Conservation (phyloP, 2,888 invertebrate genomes). For the Amiota mariae region DNA sequence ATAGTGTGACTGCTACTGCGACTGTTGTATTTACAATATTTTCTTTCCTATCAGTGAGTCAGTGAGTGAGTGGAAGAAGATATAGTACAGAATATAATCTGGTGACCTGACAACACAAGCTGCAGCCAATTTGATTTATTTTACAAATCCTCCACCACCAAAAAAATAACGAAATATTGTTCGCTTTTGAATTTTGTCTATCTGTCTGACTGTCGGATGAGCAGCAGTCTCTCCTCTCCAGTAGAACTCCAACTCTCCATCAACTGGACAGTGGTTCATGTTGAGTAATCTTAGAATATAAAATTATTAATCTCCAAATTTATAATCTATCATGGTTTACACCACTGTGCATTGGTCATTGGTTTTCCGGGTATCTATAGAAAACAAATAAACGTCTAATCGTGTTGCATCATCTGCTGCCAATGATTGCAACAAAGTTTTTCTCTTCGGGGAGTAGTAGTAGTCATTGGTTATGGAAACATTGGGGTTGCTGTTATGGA, state of each 20-base stretch:
- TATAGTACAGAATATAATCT: constrained; percentile 1
- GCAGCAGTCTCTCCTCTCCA: too few relatives aligned
- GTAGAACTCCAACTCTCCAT: too few relatives aligned
- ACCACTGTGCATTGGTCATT: too few relatives aligned
- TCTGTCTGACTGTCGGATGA: too few relatives aligned
- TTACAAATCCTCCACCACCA: not conserved
- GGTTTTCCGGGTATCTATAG: not conserved
- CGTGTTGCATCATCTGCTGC: constrained; percentile 39
- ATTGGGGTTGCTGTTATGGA: not conserved
- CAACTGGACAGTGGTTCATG: too few relatives aligned
- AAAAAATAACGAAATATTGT: constrained; percentile 6
- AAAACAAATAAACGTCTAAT: constrained; percentile 68
- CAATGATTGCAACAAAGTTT: constrained; percentile 60
- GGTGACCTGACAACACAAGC: constrained; percentile 57
- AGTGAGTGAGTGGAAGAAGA: constrained; percentile 32
- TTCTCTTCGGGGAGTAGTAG: constrained; percentile 15
- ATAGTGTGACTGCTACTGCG: not conserved
- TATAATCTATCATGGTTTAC: too few relatives aligned
- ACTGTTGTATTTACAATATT: not conserved
- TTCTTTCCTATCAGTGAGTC: constrained; percentile 28
- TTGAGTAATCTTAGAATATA: too few relatives aligned
- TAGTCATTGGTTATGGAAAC: not conserved
- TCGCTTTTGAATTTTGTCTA: too few relatives aligned
- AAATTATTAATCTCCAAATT: too few relatives aligned
- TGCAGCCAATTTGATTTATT: constrained; percentile 63